phyloP scores from a whole-genome alignment of 2,797 vertebrate genomes.

The Sarcophilus harrisii region DNA sequence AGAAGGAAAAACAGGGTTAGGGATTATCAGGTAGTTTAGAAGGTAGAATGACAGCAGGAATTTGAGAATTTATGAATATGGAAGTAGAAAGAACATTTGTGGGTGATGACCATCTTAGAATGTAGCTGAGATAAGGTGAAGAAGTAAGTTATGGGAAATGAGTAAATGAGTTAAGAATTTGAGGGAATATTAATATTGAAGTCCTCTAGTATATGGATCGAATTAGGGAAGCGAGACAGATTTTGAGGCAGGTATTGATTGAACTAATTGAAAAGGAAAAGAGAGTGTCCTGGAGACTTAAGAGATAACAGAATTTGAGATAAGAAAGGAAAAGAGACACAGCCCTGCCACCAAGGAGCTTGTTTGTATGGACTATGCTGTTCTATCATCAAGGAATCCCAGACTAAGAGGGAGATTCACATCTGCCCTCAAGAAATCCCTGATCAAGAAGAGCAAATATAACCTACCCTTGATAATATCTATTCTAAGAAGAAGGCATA shows the following conservation, averaged over 20 bases:
- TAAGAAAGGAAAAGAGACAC: neutral
- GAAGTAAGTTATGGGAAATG: neutral
- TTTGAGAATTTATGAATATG: neutral
- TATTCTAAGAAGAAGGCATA: neutral
- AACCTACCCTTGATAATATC: neutral
- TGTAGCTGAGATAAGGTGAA: neutral
- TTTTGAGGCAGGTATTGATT: neutral
- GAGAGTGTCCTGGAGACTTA: neutral
- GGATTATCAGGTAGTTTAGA: neutral
- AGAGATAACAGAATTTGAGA: neutral
- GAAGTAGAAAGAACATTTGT: neutral
- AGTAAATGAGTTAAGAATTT: neutral
- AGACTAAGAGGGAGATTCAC: too few relatives aligned
- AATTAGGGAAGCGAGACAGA: neutral
- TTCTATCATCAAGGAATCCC: too few relatives aligned
- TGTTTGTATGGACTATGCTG: neutral
- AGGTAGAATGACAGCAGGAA: neutral
- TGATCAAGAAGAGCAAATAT: neutral
- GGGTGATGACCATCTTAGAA: neutral
- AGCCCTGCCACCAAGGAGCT: neutral
- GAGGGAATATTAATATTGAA: neutral
- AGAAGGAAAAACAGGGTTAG: neutral
- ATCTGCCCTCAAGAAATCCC: neutral
- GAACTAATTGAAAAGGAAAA: neutral
- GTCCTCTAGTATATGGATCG: neutral